Percentiles rank a stretch among this genome's conserved stretches.
These are phyloP conservation scores for Tiphia femorata DNA, from an alignment of 2,888 invertebrate genomes.

Conservation along the genomic window DNA sequence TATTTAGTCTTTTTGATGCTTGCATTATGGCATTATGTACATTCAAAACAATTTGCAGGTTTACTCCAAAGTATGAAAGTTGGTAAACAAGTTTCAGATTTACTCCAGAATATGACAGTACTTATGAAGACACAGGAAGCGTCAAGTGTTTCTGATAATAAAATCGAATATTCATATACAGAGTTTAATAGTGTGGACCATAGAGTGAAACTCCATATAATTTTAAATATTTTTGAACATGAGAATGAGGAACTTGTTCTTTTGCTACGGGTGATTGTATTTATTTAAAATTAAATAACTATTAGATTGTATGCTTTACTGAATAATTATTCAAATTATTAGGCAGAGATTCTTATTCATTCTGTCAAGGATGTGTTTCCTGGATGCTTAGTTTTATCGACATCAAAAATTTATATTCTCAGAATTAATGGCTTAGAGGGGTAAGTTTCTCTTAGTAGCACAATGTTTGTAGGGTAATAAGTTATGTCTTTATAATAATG, in stretches of 20 bases:
- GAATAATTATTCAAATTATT: conserved; percentile 5
- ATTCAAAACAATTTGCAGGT: too few species aligned
- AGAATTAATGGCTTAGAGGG: conserved; percentile 69
- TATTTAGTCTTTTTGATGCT: too few species aligned
- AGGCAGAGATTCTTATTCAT: conserved; percentile 68
- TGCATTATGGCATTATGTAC: too few species aligned
- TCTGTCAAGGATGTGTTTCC: conserved; percentile 60
- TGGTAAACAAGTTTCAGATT: conserved; percentile 65
- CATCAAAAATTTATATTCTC: conserved; percentile 71
- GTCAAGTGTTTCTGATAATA: conserved; percentile 47
- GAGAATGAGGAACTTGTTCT: conserved; percentile 72
- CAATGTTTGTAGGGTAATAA: too few species aligned
- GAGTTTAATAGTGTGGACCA: conserved; percentile 73
- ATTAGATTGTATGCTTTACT: background rate
- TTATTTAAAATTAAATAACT: background rate
- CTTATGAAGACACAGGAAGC: conserved; percentile 53
- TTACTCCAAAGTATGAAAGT: conserved; percentile 70
- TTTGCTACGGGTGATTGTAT: conserved; percentile 67
- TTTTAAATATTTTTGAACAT: conserved; percentile 72
- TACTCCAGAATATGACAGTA: too few species aligned
- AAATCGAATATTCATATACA: conserved; percentile 71
- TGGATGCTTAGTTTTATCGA: conserved; percentile 72
- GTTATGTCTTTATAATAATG: too few species aligned
- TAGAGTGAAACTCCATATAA: conserved; percentile 73
- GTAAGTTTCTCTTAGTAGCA: too few species aligned